Evolutionary conservation across 2,797 vertebrate species (phyloP).

Genomic region (Dermochelys coriacea): DNA sequence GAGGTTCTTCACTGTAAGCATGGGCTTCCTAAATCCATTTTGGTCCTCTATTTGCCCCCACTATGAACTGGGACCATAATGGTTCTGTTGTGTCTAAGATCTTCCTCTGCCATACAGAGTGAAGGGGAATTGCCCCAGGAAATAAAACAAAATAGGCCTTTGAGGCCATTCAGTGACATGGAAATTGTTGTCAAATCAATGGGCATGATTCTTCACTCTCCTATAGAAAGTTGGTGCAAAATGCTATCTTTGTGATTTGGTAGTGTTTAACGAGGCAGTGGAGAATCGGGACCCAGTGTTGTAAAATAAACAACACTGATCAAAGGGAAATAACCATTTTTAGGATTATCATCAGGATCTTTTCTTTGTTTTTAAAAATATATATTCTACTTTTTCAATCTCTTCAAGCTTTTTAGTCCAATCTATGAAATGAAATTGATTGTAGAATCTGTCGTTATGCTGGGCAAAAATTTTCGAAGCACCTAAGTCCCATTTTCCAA

Average conservation of each 20-base stretch:
- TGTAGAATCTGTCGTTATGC: background rate
- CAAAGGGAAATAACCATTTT: background rate
- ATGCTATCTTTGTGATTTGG: background rate
- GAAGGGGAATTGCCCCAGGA: background rate
- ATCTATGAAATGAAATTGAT: background rate
- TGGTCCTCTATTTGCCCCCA: background rate
- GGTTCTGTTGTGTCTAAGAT: background rate
- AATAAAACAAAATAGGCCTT: background rate
- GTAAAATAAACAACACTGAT: background rate
- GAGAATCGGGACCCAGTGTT: background rate
- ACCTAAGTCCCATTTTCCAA: background rate
- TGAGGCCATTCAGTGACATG: background rate
- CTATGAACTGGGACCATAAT: background rate
- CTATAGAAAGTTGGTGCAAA: background rate
- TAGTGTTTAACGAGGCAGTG: background rate
- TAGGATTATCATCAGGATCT: background rate
- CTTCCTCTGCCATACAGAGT: background rate
- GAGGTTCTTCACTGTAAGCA: background rate
- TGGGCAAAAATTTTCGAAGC: background rate
- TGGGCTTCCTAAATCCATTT: background rate
- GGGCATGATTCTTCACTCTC: background rate
- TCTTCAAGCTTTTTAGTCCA: background rate
- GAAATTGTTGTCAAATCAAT: background rate
- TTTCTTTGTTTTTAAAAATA: background rate
- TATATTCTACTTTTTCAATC: background rate